Conservation (phyloP, 2,113 vertebrate species). For the Chloebia gouldiae region DNA sequence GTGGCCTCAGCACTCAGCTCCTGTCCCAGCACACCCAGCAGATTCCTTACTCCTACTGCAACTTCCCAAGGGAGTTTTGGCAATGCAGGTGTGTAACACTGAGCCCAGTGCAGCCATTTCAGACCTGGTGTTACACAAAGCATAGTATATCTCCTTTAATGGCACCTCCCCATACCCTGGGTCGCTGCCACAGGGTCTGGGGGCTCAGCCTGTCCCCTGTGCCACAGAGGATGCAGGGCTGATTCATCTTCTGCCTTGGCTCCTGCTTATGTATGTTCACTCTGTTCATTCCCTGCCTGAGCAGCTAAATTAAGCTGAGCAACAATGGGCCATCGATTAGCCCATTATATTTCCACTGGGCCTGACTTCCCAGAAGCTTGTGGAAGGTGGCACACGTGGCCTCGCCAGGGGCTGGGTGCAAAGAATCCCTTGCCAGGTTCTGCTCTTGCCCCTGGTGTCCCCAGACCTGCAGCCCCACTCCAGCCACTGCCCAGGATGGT, state of each 20-base stretch:
- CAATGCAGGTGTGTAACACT: rapidly evolving
- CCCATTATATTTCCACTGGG: conserved; percentile 32
- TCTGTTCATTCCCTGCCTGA: not conserved
- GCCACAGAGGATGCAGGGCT: not conserved
- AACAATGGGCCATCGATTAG: conserved; percentile 65
- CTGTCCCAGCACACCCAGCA: not conserved
- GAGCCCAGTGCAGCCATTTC: not conserved
- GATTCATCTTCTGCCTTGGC: conserved; percentile 18
- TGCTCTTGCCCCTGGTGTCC: not conserved
- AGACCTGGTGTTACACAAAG: not conserved
- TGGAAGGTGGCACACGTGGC: not conserved
- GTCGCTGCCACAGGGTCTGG: rapidly evolving
- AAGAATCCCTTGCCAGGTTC: not conserved
- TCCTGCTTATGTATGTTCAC: not conserved
- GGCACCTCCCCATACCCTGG: not conserved
- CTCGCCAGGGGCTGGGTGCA: not conserved
- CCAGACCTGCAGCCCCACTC: rapidly evolving
- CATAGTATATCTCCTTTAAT: not conserved
- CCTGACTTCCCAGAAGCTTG: not conserved
- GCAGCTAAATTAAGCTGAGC: conserved; percentile 46
- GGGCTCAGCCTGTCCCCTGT: not conserved
- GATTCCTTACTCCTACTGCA: not conserved
- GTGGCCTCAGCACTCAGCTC: rapidly evolving
- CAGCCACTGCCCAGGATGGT: rapidly evolving
- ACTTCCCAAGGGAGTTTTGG: not conserved